phyloP scores from a whole-genome alignment of 2,113 vertebrate genomes.

The Galemys pyrenaicus region DNA sequence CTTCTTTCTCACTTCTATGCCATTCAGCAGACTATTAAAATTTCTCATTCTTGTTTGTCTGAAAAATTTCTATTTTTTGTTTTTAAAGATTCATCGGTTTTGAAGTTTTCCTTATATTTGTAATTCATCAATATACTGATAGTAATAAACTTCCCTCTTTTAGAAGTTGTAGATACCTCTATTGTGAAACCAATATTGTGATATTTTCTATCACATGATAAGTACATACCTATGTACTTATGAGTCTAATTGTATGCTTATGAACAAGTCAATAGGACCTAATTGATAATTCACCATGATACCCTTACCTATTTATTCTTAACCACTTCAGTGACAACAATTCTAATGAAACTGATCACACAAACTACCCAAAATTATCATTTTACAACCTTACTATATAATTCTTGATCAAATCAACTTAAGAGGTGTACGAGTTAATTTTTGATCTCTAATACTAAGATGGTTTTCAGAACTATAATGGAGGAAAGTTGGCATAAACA shows the following conservation, averaged over 20 bases:
- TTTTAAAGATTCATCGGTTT: background rate
- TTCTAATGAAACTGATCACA: background rate
- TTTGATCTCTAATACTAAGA: background rate
- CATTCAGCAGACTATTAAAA: background rate
- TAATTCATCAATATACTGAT: background rate
- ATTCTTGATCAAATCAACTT: conserved; percentile 34
- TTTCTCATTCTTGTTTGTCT: background rate
- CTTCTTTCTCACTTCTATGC: background rate
- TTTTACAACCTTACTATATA: conserved; percentile 10
- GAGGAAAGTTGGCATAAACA: background rate
- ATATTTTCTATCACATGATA: background rate
- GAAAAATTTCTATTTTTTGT: background rate
- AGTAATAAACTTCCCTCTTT: background rate
- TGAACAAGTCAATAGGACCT: background rate
- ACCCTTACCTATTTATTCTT: background rate
- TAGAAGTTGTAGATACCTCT: background rate
- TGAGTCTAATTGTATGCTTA: no score
- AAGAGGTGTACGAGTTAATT: background rate
- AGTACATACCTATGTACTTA: background rate
- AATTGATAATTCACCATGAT: background rate
- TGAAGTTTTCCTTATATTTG: background rate
- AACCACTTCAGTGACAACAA: background rate
- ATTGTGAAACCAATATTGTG: background rate
- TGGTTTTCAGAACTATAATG: background rate
- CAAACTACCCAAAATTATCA: background rate